Evolutionary conservation across 2,888 invertebrate species (phyloP), one percentile per base, ranked within the genome.

Genomic region (Corythucha ciliata): DNA sequence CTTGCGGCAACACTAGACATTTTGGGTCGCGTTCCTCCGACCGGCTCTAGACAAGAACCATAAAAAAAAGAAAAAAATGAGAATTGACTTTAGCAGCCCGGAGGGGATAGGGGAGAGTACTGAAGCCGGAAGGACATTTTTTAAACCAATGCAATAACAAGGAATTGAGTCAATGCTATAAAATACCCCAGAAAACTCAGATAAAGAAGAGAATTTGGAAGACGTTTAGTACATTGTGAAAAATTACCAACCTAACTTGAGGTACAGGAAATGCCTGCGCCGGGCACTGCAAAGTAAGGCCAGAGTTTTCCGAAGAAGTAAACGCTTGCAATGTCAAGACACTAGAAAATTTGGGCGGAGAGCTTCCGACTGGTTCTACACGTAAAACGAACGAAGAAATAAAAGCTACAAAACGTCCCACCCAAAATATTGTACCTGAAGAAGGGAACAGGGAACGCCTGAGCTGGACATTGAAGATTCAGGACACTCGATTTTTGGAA

Each of bases 201-300:
- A 44, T n/a, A 80, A 21, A n/a, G n/a, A n/a, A n/a, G n/a, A n/a
- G n/a, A n/a, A n/a, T n/a, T n/a, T n/a, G n/a, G n/a, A n/a, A n/a
- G n/a, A n/a, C n/a, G n/a, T n/a, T n/a, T n/a, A n/a, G n/a, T n/a
- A n/a, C n/a, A n/a, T n/a, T n/a, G n/a, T n/a, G n/a, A n/a, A n/a
- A n/a, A n/a, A 3, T 8, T 48, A 4, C 10, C 6, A 78, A 83
- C 81, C 81, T 80, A 76, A 78, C 77, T 59, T 76, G 69, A 63
- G 83, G 82, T 65, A 81, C 77, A 55, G 83, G 83, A 70, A 77
- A 84, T 24, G 80, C 81, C 68, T 83, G 83, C 18, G 83, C 82
- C 52, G 83, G 83, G 68, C 83, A 84, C 61, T 81, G 44, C 22
- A 57, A 33, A 26, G 52, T 25, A 4, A 46, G 18, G 7, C 47